These are phyloP conservation scores for Mola mola DNA, from an alignment of 2,113 vertebrate species.

Conservation along the genomic window DNA sequence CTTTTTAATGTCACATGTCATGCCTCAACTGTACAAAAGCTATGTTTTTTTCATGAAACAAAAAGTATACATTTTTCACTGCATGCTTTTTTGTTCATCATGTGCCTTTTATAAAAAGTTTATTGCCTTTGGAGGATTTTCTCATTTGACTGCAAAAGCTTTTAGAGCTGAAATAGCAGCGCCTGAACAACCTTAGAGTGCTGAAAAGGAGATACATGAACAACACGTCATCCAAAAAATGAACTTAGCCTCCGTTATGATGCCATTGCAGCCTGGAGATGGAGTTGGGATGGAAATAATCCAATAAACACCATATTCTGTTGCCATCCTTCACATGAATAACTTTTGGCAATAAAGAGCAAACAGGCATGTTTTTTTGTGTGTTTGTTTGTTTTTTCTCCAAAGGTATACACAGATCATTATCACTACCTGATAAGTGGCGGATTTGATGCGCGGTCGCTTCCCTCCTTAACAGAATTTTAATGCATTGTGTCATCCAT, in stretches of 20 bases:
- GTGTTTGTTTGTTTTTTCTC: slow-evolving; percentile 9
- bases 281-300: background rate
- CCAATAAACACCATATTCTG: slow-evolving; percentile 14
- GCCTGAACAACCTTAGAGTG: background rate
- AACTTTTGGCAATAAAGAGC: slow-evolving; percentile 53
- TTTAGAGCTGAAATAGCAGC: slow-evolving; percentile 51
- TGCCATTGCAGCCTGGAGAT: slow-evolving; percentile 18
- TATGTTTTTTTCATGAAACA: background rate
- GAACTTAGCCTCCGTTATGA: slow-evolving; percentile 11
- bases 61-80: slow-evolving; percentile 60
- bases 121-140: slow-evolving; percentile 9
- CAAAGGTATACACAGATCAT: slow-evolving; percentile 43
- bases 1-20: slow-evolving; percentile 72
- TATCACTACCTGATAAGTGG: slow-evolving; percentile 65
- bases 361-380: slow-evolving; percentile 36
- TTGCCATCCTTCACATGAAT: slow-evolving; percentile 15
- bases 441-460: slow-evolving; percentile 58
- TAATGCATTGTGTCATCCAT: slow-evolving; percentile 73
- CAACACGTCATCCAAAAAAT: slow-evolving; percentile 21
- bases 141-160: slow-evolving; percentile 52
- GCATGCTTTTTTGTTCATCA: slow-evolving; percentile 7
- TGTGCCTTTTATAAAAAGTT: slow-evolving; percentile 10
- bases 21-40: slow-evolving; percentile 17
- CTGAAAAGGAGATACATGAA: slow-evolving; percentile 4
- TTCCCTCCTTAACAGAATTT: slow-evolving; percentile 62